These are phyloP conservation scores for Aurelia coerulea DNA, from an alignment of 30 jellyfish, hydroid and myxozoan species.

Conservation along the genomic window DNA sequence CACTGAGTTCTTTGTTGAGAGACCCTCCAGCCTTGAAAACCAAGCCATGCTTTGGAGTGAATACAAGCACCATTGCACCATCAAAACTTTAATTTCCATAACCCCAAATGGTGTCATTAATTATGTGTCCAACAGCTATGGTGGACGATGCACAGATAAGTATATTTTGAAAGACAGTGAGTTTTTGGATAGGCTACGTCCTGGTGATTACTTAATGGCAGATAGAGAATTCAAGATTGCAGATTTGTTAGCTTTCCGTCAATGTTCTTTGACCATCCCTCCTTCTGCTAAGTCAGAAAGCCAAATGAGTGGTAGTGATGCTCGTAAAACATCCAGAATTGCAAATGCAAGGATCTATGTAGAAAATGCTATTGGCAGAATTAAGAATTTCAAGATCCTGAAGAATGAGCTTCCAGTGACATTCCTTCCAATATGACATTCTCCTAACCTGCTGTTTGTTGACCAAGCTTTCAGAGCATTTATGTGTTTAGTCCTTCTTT, in stretches of 20 bases:
- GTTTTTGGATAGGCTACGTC: neutral
- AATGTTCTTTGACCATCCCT: neutral
- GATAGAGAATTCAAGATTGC: slow-evolving; percentile 31
- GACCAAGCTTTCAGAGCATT: no score
- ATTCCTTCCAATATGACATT: no score
- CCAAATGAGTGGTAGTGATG: neutral
- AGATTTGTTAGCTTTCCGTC: neutral
- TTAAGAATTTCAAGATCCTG: neutral
- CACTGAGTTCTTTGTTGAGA: slow-evolving; percentile 32
- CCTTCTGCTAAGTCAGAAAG: neutral
- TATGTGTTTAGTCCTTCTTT: no score
- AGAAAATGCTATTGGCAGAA: slow-evolving; percentile 44
- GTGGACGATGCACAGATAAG: slow-evolving; percentile 38
- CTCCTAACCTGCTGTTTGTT: no score
- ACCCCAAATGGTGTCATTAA: slow-evolving; percentile 20
- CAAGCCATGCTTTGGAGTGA: slow-evolving; percentile 12
- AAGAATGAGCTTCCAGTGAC: no score
- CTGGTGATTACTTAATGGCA: slow-evolving; percentile 28
- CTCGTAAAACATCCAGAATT: no score
- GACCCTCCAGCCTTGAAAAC: slow-evolving; percentile 1
- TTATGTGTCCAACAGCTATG: slow-evolving; percentile 15
- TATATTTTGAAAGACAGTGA: slow-evolving; percentile 5
- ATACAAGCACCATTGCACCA: neutral
- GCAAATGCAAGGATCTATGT: slow-evolving; percentile 31
- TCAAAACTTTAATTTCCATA: slow-evolving; percentile 3